These are phyloP conservation scores for Trichopria drosophilae DNA, from an alignment of 2,888 invertebrate species.

Conservation along the genomic window DNA sequence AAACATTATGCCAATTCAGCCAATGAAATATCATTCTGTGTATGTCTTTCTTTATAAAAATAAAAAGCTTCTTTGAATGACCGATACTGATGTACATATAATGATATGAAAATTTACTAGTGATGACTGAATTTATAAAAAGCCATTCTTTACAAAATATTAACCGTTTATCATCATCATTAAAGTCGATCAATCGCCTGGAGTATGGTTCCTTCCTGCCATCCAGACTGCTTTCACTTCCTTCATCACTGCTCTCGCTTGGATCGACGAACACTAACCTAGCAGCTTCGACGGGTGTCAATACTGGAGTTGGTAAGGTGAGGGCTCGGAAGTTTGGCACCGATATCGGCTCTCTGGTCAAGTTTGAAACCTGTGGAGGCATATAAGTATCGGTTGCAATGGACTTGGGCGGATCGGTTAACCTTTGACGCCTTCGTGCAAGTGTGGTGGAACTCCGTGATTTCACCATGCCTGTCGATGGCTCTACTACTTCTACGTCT, in stretches of 20 bases:
- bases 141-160: no score
- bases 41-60: no score
- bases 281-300: slow-evolving; percentile 71
- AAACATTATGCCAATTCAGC: no score
- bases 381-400: slow-evolving; percentile 47
- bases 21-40: no score
- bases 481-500: slow-evolving; percentile 53
- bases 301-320: slow-evolving; percentile 66
- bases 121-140: no score
- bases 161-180: slow-evolving; percentile 51
- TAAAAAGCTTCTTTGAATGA: no score
- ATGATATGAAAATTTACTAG: no score
- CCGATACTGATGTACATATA: no score
- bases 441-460: slow-evolving; percentile 59
- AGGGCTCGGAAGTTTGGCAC: slow-evolving; percentile 74
- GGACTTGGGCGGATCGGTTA: slow-evolving; percentile 31
- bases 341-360: slow-evolving; percentile 71
- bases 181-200: slow-evolving; percentile 53
- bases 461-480: slow-evolving; percentile 58
- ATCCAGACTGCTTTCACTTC: slow-evolving; percentile 52
- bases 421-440: slow-evolving; percentile 51
- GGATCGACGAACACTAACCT: slow-evolving; percentile 72
- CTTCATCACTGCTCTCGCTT: slow-evolving; percentile 64
- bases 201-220: slow-evolving; percentile 51
- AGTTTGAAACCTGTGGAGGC: slow-evolving; percentile 50